A percentile compares a stretch with the other conserved stretches of the same genome.
These are phyloP conservation scores for Antedon mediterranea DNA, from an alignment of 53 echinoderm and acorn worm genomes.

Conservation along the genomic window DNA sequence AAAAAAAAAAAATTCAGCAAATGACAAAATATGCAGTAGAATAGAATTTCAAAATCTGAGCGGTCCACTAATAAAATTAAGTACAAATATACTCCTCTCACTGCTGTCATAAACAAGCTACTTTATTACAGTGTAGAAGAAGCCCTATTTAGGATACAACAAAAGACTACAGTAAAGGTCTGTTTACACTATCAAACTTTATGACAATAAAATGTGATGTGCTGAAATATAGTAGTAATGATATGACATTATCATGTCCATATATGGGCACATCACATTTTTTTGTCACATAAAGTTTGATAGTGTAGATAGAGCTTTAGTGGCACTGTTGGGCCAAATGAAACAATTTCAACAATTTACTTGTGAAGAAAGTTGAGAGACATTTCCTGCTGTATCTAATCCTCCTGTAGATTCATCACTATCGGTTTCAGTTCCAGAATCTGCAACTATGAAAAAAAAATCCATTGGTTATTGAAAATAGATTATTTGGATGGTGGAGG, in stretches of 20 bases:
- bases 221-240: no score
- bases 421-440: conserved; percentile 79
- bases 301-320: background rate
- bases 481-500: background rate
- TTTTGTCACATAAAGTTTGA: background rate
- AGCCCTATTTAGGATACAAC: no score
- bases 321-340: background rate
- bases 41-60: background rate
- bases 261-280: background rate
- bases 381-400: conserved; percentile 21
- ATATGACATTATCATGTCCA: no score
- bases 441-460: conserved; percentile 7
- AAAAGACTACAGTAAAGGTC: no score
- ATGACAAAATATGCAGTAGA: background rate
- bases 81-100: no score
- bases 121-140: no score
- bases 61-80: no score
- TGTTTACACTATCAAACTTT: no score
- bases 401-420: conserved; percentile 53
- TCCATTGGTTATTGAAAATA: background rate
- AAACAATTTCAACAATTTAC: background rate
- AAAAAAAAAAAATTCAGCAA: background rate
- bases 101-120: no score
- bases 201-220: no score
- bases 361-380: conserved; percentile 23